Base-by-base conservation (phyloP, 2,797 vertebrate genomes). In the Chrysolophus pictus region DNA sequence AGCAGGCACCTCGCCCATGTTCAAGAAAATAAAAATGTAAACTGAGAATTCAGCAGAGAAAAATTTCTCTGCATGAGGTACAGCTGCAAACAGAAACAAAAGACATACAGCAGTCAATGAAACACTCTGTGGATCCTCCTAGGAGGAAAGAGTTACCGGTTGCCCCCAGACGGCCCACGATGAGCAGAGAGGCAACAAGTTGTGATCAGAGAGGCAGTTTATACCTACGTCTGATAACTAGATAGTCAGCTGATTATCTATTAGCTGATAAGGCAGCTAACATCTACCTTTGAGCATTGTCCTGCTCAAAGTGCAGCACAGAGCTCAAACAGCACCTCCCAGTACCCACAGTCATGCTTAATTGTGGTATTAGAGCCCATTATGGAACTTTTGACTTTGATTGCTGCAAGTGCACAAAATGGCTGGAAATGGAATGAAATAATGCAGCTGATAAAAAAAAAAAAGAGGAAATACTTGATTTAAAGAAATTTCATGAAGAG, bases 401-500 rank as follows among this genome's bases (percentile, higher is more conserved):
- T 0, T 53, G 29, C 51, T 70, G 1, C 29, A 71, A 65, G 24
- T 3, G 5, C 46, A 62, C 1, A 0, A 87, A 70, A 7, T 28
- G 72, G 11, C 68, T 2, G 79, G 28, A 81, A 47, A 82, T 63
- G 59, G 56, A 90, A 71, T 59, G 15, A 91, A 94, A 41, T 44
- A 93, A 69, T 7, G 18, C 28, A 85, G 28, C 37, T 31, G 37
- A 92, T 29, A 31, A 55, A 55, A 29, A 29, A 55, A 7, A n/a
- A 31, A 31, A 31, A 7, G 5, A 84, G 23, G 14, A 80, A 55
- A 79, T 26, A 65, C 4, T 71, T 88, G 10, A 19, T 73, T 93
- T 87, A 83, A 86, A 80, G 14, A 73, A 75, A 65, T 68, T 23
- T 82, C 14, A 59, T 79, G 44, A 85, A 72, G 33, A 65, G 9